phyloP scores from a whole-genome alignment of 1,140 invertebrate genomes.

The Ctenoplectra terminalis region DNA sequence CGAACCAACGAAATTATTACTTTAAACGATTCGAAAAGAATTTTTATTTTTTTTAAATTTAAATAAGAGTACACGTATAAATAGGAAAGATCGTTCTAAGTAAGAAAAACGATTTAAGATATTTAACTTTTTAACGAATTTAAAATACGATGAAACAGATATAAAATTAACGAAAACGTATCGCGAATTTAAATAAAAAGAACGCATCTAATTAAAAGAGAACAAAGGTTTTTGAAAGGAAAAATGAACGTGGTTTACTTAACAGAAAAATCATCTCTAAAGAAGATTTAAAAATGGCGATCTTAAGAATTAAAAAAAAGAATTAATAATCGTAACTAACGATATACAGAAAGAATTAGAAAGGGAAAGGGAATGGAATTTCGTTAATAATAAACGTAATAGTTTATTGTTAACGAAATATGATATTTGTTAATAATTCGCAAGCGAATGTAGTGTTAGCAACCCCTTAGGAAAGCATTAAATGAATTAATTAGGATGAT shows the following conservation, averaged over 20 bases:
- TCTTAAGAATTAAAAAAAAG: background rate
- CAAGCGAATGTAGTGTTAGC: conserved; percentile 9
- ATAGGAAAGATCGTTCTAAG: too few species aligned
- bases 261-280: conserved; percentile 1
- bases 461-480: conserved; percentile 27
- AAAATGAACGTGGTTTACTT: background rate
- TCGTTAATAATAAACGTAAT: background rate
- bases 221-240: background rate
- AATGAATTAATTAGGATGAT: too few species aligned
- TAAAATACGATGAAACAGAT: too few species aligned
- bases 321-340: background rate
- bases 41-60: too few species aligned
- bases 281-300: background rate
- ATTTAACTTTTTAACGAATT: too few species aligned
- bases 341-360: background rate
- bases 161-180: too few species aligned
- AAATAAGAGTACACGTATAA: too few species aligned
- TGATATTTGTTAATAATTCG: conserved; percentile 13
- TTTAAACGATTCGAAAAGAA: too few species aligned
- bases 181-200: background rate
- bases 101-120: too few species aligned
- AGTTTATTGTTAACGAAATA: background rate
- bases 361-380: background rate
- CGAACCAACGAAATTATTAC: too few species aligned
- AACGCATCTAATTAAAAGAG: background rate